A percentile compares a stretch with the other conserved stretches of the same genome.
Conservation (phyloP, 2,797 vertebrate genomes). For the Falco rusticolus region DNA sequence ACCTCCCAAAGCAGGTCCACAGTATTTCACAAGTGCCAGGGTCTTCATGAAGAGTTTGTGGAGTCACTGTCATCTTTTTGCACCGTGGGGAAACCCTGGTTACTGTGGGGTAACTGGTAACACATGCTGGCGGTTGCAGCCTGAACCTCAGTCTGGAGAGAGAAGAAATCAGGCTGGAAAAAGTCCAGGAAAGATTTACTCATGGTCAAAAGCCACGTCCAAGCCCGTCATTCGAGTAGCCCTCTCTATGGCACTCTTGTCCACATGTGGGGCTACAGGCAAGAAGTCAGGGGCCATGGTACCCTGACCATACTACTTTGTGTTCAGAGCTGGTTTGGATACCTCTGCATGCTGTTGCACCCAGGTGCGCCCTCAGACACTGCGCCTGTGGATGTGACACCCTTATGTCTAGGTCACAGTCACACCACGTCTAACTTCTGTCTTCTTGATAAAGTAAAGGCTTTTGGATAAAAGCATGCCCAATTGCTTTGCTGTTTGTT, state of each 20-base stretch:
- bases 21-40: not conserved
- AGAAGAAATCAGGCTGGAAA: not conserved
- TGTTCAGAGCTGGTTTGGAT: not conserved
- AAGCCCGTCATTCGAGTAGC: not conserved
- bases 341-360: not conserved
- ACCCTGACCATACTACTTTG: not conserved
- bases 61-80: not conserved
- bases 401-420: not conserved
- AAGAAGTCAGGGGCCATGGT: not conserved
- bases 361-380: not conserved
- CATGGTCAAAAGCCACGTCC: not conserved
- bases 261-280: fast-evolving
- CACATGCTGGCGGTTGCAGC: not conserved
- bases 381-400: not conserved
- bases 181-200: not conserved
- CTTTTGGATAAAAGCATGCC: not conserved
- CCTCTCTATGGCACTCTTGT: fast-evolving
- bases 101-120: not conserved
- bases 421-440: not conserved
- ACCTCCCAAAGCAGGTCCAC: not conserved
- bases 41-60: not conserved
- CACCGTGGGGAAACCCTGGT: not conserved
- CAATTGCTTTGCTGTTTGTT: not conserved
- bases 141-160: not conserved
- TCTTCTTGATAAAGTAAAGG: not conserved